Percentiles rank a stretch among this genome's conserved stretches.
phyloP scores from a whole-genome alignment of 2,113 vertebrate species.

The Solea solea region DNA sequence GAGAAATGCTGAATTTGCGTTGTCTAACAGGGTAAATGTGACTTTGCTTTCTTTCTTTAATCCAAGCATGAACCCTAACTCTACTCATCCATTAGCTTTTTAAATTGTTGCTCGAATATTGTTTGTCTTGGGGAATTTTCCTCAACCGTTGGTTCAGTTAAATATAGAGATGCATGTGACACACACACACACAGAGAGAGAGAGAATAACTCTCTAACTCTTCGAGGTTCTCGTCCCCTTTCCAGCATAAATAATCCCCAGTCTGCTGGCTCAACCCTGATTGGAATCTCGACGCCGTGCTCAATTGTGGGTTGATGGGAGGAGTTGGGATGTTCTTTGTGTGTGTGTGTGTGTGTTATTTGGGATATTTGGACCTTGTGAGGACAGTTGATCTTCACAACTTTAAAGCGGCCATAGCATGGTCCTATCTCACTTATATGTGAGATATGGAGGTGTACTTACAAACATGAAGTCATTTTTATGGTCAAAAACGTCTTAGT shows the following conservation, averaged over 20 bases:
- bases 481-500: no score
- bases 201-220: slow-evolving; percentile 42
- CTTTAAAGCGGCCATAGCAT: no score
- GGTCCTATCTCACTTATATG: no score
- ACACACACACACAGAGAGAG: background rate
- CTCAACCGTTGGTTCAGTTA: slow-evolving; percentile 32
- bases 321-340: slow-evolving; percentile 63
- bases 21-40: no score
- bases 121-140: slow-evolving; percentile 8
- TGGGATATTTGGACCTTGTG: background rate
- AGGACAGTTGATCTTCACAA: no score
- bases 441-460: no score
- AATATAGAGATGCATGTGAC: slow-evolving; percentile 38
- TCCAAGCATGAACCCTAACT: background rate
- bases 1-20: no score
- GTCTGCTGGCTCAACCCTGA: slow-evolving; percentile 78
- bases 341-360: slow-evolving; percentile 48
- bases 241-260: slow-evolving; percentile 82
- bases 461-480: no score
- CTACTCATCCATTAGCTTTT: slow-evolving; percentile 21
- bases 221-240: slow-evolving; percentile 63
- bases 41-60: background rate
- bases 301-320: slow-evolving; percentile 77
- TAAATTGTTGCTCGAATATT: slow-evolving; percentile 12
- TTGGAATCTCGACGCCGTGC: slow-evolving; percentile 80